phyloP scores from a whole-genome alignment of 2,888 invertebrate species.

The Hymenopus coronatus region DNA sequence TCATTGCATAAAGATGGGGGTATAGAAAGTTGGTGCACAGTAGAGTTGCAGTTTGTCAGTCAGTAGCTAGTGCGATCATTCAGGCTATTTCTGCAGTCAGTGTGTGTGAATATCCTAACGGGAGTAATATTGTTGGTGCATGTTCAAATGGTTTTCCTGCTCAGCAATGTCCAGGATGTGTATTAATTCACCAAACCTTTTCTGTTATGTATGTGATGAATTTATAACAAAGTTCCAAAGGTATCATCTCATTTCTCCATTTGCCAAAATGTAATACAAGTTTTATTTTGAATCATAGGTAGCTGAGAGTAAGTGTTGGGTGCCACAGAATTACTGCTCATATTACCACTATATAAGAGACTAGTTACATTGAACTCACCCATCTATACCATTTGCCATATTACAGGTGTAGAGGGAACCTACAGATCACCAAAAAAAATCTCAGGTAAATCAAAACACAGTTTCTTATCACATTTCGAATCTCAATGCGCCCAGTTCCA shows the following conservation, averaged over 20 bases:
- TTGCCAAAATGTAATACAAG: background rate
- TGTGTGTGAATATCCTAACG: too few species aligned
- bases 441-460: too few species aligned
- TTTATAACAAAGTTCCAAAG: background rate
- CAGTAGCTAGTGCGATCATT: too few species aligned
- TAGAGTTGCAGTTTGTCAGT: background rate
- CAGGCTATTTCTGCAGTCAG: too few species aligned
- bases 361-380: too few species aligned
- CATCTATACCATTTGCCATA: background rate
- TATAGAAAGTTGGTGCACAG: background rate
- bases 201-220: background rate
- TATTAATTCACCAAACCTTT: too few species aligned
- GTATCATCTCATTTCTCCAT: too few species aligned
- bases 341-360: background rate
- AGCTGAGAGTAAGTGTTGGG: background rate
- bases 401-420: background rate
- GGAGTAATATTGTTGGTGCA: too few species aligned
- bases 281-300: background rate
- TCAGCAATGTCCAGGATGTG: too few species aligned
- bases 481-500: background rate
- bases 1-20: background rate
- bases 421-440: too few species aligned
- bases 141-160: too few species aligned
- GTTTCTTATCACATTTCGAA: too few species aligned
- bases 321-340: background rate